Evolutionary conservation across 2,888 invertebrate genomes (phyloP).

Genomic region (Petrophora chlorosata): DNA sequence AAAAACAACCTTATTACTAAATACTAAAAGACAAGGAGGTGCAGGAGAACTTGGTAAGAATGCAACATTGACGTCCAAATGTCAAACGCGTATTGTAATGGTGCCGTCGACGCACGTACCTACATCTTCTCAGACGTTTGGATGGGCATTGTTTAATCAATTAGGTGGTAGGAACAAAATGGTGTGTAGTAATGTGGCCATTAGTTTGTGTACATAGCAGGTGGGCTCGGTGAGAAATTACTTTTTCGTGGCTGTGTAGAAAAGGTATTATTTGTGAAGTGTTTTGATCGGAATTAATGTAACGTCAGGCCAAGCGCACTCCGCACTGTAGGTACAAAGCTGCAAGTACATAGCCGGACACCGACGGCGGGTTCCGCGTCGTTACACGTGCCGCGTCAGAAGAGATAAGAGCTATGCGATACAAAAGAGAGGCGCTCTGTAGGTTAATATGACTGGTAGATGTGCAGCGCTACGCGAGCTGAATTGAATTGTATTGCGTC

Average conservation of each 20-base stretch:
- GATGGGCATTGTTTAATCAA: constrained; percentile 45
- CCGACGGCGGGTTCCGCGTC: too few relatives aligned
- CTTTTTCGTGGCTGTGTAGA: not conserved
- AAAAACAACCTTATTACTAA: constrained; percentile 17
- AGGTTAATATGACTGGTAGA: too few relatives aligned
- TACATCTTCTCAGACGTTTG: constrained; percentile 39
- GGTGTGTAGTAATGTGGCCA: constrained; percentile 14
- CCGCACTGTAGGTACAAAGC: too few relatives aligned
- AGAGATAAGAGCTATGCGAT: too few relatives aligned
- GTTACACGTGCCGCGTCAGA: too few relatives aligned
- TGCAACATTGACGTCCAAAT: constrained; percentile 51
- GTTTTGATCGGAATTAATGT: too few relatives aligned
- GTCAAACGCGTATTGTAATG: constrained; percentile 46
- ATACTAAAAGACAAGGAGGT: not conserved
- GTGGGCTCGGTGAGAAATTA: constrained; percentile 1
- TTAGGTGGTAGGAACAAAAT: constrained; percentile 31
- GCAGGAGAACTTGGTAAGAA: constrained; percentile 36
- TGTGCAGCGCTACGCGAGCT: too few relatives aligned
- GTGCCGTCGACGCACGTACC: constrained; percentile 46
- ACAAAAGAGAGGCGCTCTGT: too few relatives aligned
- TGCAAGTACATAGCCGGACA: too few relatives aligned
- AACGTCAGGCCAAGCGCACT: too few relatives aligned
- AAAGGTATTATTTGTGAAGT: too few relatives aligned
- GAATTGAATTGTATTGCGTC: too few relatives aligned
- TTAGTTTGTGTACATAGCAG: constrained; percentile 19